Conservation (phyloP, 1,140 invertebrate genomes). For the Conus ventricosus region DNA sequence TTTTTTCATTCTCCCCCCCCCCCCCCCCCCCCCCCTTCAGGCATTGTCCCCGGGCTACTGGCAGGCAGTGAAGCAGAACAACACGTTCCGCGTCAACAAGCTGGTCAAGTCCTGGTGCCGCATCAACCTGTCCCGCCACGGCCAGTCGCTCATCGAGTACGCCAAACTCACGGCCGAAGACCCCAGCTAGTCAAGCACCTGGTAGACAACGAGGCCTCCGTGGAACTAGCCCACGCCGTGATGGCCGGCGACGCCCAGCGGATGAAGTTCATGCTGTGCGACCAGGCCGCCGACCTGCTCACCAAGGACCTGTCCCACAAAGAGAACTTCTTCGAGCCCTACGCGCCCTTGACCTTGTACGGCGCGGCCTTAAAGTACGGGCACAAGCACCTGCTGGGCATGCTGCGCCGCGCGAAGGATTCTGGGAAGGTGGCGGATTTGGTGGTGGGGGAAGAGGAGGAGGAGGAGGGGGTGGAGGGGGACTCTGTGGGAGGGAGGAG, state of each 20-base stretch:
- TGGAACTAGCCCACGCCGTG: conserved; percentile 69
- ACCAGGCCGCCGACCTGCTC: conserved; percentile 55
- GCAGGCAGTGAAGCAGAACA: conserved; percentile 60
- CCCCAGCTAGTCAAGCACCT: conserved; percentile 60
- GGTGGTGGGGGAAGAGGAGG: background rate
- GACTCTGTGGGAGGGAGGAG: background rate
- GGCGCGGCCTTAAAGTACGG: conserved; percentile 63
- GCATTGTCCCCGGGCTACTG: conserved; percentile 64
- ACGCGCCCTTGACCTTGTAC: conserved; percentile 60
- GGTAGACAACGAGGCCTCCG: conserved; percentile 61
- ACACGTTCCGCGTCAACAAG: conserved; percentile 59
- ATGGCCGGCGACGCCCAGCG: conserved; percentile 64
- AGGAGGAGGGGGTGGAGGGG: background rate
- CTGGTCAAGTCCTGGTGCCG: conserved; percentile 70
- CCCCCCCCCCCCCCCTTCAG: conserved; percentile 28
- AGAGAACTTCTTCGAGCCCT: conserved; percentile 59
- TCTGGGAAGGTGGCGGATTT: too few relatives aligned
- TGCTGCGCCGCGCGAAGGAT: background rate
- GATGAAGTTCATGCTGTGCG: conserved; percentile 57
- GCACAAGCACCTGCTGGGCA: conserved; percentile 60
- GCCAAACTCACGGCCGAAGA: conserved; percentile 59
- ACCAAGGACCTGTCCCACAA: conserved; percentile 62
- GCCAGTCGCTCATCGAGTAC: conserved; percentile 63
- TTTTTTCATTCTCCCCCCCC: background rate
- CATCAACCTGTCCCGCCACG: conserved; percentile 62